Conservation (phyloP, 64 coral and sea anemone species). For the Pocillopora damicornis region DNA sequence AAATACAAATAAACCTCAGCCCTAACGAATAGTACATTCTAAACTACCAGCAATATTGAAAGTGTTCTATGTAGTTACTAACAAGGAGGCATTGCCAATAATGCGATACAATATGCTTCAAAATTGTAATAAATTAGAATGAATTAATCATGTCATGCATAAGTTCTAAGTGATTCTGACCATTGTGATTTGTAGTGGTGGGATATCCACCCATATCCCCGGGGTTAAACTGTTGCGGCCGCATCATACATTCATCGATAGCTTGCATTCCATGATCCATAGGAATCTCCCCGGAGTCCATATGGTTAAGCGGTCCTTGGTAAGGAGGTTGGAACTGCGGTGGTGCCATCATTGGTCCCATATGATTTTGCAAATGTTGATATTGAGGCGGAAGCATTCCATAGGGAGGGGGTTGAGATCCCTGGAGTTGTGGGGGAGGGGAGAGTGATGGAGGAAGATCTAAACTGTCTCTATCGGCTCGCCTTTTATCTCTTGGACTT, state of each 20-base stretch:
- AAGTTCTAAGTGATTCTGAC: constrained; percentile 99
- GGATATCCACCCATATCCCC: constrained; percentile 77
- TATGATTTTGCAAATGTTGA: constrained; percentile 79
- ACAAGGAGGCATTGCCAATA: background rate
- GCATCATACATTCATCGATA: constrained; percentile 90
- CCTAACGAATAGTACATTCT: background rate
- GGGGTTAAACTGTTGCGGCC: constrained; percentile 73
- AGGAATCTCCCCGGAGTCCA: constrained; percentile 58
- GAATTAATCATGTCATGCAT: constrained; percentile 99
- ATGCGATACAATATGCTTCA: background rate
- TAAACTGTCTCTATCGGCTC: constrained; percentile 68
- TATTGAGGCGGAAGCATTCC: constrained; percentile 78
- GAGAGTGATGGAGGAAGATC: constrained; percentile 65
- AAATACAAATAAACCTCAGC: background rate
- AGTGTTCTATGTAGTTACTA: background rate
- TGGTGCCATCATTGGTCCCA: constrained; percentile 82
- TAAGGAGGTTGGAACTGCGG: constrained; percentile 65
- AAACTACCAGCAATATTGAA: background rate
- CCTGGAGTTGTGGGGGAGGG: constrained; percentile 59
- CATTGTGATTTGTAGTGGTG: constrained; percentile 79
- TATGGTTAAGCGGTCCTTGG: constrained; percentile 70
- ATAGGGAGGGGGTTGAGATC: constrained; percentile 81
- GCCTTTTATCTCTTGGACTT: constrained; percentile 80
- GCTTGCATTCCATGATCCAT: constrained; percentile 56
- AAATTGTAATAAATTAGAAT: constrained; percentile 63